Evolutionary conservation across 92 coral and sea anemone genomes (phyloP).

Genomic region (Phenganax stokvisi): DNA sequence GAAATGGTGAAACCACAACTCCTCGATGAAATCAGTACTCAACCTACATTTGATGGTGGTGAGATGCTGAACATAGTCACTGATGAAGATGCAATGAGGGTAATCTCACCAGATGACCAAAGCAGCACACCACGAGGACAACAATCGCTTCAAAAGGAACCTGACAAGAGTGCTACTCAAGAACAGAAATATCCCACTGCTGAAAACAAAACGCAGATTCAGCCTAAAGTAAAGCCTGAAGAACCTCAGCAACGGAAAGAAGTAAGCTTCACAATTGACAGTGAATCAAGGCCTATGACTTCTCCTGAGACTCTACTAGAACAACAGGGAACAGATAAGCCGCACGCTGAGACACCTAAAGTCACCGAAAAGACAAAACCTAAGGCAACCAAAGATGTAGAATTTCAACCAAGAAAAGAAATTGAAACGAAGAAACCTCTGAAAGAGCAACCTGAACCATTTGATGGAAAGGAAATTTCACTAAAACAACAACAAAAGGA

Average conservation of each 20-base stretch:
- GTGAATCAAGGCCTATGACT: not conserved
- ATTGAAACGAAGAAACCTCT: no score
- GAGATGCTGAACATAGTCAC: not conserved
- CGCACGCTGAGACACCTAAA: not conserved
- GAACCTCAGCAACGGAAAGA: not conserved
- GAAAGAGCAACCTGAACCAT: not conserved
- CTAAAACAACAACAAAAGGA: no score
- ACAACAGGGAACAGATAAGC: not conserved
- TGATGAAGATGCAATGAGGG: not conserved
- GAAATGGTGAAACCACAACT: conserved; percentile 2
- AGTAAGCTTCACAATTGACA: not conserved
- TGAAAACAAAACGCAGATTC: not conserved
- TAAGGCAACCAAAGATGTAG: no score
- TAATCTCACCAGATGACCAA: conserved; percentile 2
- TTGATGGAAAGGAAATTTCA: not conserved
- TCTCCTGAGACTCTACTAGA: not conserved
- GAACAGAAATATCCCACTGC: not conserved
- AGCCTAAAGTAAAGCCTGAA: not conserved
- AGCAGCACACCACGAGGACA: not conserved
- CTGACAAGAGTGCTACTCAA: not conserved
- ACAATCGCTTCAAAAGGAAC: not conserved
- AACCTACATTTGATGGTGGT: not conserved
- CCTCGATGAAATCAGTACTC: not conserved
- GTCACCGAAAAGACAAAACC: not conserved
- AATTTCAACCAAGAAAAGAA: no score